Conservation (phyloP, 2,888 invertebrate species). For the Drosophila tanythrix region DNA sequence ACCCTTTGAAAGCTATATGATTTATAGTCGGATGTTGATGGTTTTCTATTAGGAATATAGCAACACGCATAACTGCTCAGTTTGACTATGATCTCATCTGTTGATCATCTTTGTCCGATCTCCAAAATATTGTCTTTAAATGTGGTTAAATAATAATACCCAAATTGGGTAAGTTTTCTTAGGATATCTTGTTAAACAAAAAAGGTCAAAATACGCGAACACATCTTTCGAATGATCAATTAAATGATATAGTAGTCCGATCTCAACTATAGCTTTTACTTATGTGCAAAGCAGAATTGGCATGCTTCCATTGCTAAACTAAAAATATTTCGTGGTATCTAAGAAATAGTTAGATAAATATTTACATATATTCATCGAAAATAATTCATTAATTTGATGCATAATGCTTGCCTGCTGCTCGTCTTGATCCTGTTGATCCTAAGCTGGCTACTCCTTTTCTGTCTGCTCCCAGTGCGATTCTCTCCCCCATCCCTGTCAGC, state of each 20-base stretch:
- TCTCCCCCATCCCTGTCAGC: not conserved
- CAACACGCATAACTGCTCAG: not conserved
- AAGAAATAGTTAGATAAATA: not conserved
- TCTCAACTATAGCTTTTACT: too few species aligned
- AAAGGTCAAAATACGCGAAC: accelerated
- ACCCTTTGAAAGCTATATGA: not conserved
- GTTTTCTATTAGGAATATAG: not conserved
- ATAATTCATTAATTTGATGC: not conserved
- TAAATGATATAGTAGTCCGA: not conserved
- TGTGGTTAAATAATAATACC: not conserved
- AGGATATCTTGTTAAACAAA: not conserved
- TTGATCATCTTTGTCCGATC: not conserved
- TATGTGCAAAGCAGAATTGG: not conserved
- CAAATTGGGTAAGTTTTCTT: accelerated
- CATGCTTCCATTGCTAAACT: not conserved
- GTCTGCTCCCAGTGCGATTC: not conserved
- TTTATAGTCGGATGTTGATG: not conserved
- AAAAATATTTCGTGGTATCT: too few species aligned
- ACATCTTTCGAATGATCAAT: not conserved
- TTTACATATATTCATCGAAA: not conserved
- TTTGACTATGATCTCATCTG: not conserved
- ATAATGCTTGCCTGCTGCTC: not conserved
- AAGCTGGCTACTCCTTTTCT: not conserved
- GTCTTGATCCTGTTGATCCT: not conserved
- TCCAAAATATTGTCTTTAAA: not conserved